phyloP scores from a whole-genome alignment of 2,113 vertebrate species.

The Ptilonorhynchus violaceus region DNA sequence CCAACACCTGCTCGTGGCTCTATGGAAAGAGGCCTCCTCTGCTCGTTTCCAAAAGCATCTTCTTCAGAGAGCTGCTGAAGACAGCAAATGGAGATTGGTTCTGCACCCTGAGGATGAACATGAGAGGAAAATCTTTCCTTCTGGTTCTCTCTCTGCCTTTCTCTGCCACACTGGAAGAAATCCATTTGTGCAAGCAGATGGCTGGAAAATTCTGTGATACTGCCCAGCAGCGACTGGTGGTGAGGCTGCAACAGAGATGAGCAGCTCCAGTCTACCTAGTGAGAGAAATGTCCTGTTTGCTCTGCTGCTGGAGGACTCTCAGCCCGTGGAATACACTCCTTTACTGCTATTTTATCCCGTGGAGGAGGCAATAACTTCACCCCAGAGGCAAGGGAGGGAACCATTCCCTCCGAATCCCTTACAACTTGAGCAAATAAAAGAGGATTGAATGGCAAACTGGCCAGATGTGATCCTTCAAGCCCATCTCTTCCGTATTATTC shows the following conservation, averaged over 20 bases:
- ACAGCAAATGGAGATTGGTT: neutral
- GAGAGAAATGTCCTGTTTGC: neutral
- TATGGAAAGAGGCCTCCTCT: neutral
- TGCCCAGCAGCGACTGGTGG: neutral
- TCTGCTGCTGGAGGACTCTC: neutral
- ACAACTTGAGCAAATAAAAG: constrained; percentile 1
- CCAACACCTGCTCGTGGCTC: neutral
- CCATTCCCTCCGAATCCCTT: neutral
- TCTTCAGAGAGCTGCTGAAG: neutral
- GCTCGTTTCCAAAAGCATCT: neutral
- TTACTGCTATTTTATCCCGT: neutral
- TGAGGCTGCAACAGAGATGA: neutral
- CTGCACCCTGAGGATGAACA: neutral
- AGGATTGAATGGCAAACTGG: neutral
- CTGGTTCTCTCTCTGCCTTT: neutral
- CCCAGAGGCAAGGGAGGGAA: neutral
- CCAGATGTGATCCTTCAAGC: neutral
- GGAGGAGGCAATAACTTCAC: neutral
- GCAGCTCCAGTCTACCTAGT: neutral
- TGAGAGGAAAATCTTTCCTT: neutral
- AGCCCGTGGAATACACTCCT: neutral
- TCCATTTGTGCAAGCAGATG: neutral
- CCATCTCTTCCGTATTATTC: neutral
- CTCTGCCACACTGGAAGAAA: neutral
- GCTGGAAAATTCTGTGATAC: neutral